Evolutionary conservation across 2,888 invertebrate genomes (phyloP), one percentile per base, ranked within the genome.

Genomic region (Caenorhabditis plicata): DNA sequence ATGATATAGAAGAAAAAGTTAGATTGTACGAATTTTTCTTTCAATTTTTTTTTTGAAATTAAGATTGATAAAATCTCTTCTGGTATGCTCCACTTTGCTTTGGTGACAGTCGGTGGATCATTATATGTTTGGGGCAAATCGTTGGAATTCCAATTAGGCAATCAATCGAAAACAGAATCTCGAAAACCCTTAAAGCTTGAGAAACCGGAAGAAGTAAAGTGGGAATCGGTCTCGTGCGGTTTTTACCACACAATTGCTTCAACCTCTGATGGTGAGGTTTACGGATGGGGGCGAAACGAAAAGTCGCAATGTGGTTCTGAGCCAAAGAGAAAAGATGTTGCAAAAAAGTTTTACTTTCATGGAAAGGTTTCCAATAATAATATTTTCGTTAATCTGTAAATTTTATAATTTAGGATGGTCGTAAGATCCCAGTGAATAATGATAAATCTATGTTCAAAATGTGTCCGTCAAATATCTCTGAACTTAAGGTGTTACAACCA

Each of bases 91-190:
- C 77, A 77, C 47, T 71, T 70, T 2, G 75, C 73, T 2, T 44
- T 74, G 2, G 48, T 77, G 35, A 75, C 77, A 3, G 46, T 56
- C 0, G 55, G 69, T 22, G 75, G 75, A 38, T 52, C 66, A 5
- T 49, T 78, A 15, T 78, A 67, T 47, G 74, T 73, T 1, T 78
- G 78, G 78, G 78, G 78, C 32, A 74, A 72, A 58, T 62, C 56
- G 19, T 55, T 75, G 26, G 75, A 78, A 35, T 69, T 65, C 46
- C 78, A 78, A 58, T 50, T 78, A 15, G 78, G 78, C 4, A 64
- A 74, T 23, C 75, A 74, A 0, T 68, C 57, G 45, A 77, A 77
- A 31, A 65, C 47, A 20, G 76, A 77, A 48, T 57, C 66, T 39
- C 27, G 38, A 11, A 66, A 68, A 40, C 76, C 77, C 0, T 68